These are phyloP conservation scores for Gymnogyps californianus DNA, from an alignment of 2,113 vertebrate species.

Conservation along the genomic window DNA sequence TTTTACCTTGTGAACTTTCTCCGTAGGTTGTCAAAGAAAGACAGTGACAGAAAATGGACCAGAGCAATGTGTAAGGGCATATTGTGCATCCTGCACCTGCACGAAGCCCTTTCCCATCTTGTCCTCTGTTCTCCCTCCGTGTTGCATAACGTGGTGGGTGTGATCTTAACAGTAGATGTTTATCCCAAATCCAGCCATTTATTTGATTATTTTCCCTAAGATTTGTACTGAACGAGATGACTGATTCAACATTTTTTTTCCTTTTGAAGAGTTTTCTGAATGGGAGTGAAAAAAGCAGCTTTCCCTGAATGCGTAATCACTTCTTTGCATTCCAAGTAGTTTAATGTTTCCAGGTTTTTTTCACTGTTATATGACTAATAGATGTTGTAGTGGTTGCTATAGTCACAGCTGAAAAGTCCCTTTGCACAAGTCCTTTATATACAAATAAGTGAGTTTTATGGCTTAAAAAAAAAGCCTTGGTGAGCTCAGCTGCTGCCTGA, in stretches of 20 bases:
- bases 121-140: not conserved
- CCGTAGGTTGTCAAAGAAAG: not conserved
- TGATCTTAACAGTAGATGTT: not conserved
- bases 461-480: not conserved
- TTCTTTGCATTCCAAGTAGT: not conserved
- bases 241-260: not conserved
- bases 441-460: not conserved
- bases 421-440: not conserved
- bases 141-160: not conserved
- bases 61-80: not conserved
- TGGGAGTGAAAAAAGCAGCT: not conserved
- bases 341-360: not conserved
- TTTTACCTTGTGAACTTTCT: not conserved
- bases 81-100: not conserved
- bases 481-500: not conserved
- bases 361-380: not conserved
- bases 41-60: not conserved
- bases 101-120: not conserved
- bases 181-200: not conserved
- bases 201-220: not conserved
- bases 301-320: not conserved
- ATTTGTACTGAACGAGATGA: not conserved
- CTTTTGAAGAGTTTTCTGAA: not conserved
- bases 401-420: not conserved
- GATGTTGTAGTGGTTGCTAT: not conserved